Evolutionary conservation across 2,888 invertebrate species (phyloP).

Genomic region (Horisme vitalbata): DNA sequence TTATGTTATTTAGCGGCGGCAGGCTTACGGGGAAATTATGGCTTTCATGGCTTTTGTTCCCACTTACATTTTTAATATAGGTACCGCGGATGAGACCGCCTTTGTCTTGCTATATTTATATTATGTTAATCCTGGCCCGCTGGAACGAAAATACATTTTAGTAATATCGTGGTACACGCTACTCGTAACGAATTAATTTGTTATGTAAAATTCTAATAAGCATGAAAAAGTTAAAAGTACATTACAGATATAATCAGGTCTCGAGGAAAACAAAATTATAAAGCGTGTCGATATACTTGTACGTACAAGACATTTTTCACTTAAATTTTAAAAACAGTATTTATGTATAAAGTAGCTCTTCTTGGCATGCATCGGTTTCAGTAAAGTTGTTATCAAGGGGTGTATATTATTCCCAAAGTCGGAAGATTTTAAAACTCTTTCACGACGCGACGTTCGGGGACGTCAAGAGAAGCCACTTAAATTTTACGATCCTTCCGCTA

Average conservation of each 20-base stretch:
- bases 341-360: background rate
- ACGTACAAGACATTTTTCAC: too few species aligned
- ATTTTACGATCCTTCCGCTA: conserved; percentile 39
- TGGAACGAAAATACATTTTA: conserved; percentile 7
- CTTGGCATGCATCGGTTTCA: background rate
- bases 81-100: conserved; percentile 30
- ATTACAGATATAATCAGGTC: too few species aligned
- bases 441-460: conserved; percentile 34
- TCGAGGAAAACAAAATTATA: too few species aligned
- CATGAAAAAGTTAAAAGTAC: background rate
- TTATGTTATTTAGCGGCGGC: conserved; percentile 25
- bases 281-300: too few species aligned
- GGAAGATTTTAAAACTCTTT: conserved; percentile 27
- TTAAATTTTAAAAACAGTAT: background rate
- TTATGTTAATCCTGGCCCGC: conserved; percentile 25
- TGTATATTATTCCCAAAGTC: background rate
- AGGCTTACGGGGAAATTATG: conserved; percentile 28
- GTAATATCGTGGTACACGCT: conserved; percentile 3
- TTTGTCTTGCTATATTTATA: conserved; percentile 36
- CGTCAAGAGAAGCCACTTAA: conserved; percentile 42
- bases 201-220: conserved; percentile 5
- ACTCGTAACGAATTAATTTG: conserved; percentile 10
- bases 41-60: conserved; percentile 43
- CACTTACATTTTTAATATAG: conserved; percentile 49
- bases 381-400: too few species aligned